These are phyloP conservation scores for Gymnarchus niloticus DNA, from an alignment of 2,113 vertebrate genomes.

Conservation along the genomic window DNA sequence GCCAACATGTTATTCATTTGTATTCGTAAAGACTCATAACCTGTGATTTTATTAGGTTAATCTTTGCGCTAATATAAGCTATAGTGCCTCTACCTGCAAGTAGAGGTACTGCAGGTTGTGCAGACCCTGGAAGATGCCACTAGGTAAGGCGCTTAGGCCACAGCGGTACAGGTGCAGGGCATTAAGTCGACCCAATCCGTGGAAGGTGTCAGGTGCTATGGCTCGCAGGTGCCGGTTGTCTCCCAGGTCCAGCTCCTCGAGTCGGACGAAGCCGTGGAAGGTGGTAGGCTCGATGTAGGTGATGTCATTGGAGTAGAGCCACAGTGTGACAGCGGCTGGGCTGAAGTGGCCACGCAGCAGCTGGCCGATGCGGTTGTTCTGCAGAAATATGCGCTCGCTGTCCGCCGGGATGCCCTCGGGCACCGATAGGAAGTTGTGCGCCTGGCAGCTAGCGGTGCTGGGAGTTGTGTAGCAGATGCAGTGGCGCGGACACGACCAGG, in stretches of 20 bases:
- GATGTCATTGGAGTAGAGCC: conserved; percentile 98
- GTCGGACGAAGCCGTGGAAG: conserved; percentile 82
- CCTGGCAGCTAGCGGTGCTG: conserved; percentile 96
- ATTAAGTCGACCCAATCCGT: conserved; percentile 80
- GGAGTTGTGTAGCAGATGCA: conserved; percentile 93
- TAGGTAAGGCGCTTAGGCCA: conserved; percentile 78
- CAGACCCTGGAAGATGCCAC: conserved; percentile 79
- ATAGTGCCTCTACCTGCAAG: conserved; percentile 66
- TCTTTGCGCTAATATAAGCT: neutral
- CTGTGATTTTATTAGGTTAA: neutral
- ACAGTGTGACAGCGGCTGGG: conserved; percentile 83
- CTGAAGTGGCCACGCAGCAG: conserved; percentile 88
- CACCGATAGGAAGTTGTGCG: conserved; percentile 84
- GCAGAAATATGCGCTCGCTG: conserved; percentile 90
- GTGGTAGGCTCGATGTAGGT: conserved; percentile 87
- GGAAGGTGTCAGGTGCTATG: conserved; percentile 85
- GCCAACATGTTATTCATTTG: neutral
- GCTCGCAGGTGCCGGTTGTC: conserved; percentile 85
- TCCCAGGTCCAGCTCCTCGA: conserved; percentile 95
- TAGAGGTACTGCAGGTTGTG: conserved; percentile 95
- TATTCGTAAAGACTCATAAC: neutral
- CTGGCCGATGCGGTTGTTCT: conserved; percentile 90
- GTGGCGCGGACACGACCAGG: conserved; percentile 76
- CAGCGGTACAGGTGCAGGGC: conserved; percentile 93
- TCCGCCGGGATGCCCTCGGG: conserved; percentile 87